These are phyloP conservation scores for Tauraco hartlaubi DNA, from an alignment of 2,797 vertebrate genomes.

Conservation along the genomic window DNA sequence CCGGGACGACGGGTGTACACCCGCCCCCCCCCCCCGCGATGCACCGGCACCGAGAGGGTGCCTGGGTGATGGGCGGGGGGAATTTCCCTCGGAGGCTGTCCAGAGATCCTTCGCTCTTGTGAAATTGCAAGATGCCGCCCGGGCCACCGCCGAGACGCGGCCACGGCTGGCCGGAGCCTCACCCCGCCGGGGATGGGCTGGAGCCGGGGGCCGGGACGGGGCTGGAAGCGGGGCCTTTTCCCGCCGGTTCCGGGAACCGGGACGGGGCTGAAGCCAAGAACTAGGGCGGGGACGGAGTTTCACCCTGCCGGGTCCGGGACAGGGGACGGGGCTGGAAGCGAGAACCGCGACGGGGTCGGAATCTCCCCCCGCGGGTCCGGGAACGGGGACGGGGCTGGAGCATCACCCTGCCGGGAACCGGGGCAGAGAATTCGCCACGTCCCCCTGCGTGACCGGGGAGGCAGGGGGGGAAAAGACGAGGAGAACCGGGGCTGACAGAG, in stretches of 20 bases:
- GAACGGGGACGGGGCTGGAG: not conserved
- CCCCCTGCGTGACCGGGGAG: not conserved
- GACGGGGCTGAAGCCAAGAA: not conserved
- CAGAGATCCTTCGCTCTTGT: constrained; percentile 55
- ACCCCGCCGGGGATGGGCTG: not conserved
- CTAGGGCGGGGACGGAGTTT: not conserved
- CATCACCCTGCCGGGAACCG: not conserved
- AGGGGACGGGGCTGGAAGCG: not conserved
- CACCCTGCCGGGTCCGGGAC: not conserved
- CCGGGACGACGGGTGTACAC: not conserved
- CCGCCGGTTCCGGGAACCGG: not conserved
- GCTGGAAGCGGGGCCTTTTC: not conserved
- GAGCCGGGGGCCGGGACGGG: not conserved
- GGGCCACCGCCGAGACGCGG: constrained; percentile 32
- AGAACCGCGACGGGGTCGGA: not conserved
- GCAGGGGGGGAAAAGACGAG: not conserved
- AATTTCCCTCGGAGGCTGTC: constrained; percentile 34
- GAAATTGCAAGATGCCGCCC: constrained; percentile 47
- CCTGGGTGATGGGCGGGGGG: not conserved
- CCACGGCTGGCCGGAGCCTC: constrained; percentile 47
- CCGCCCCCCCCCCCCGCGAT: not conserved
- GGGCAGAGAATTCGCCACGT: not conserved
- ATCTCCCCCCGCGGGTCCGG: not conserved
- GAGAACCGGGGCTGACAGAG: not conserved
- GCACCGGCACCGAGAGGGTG: constrained; percentile 12